phyloP scores from a whole-genome alignment of 2,113 vertebrate species.

The Bujurquina vittata region DNA sequence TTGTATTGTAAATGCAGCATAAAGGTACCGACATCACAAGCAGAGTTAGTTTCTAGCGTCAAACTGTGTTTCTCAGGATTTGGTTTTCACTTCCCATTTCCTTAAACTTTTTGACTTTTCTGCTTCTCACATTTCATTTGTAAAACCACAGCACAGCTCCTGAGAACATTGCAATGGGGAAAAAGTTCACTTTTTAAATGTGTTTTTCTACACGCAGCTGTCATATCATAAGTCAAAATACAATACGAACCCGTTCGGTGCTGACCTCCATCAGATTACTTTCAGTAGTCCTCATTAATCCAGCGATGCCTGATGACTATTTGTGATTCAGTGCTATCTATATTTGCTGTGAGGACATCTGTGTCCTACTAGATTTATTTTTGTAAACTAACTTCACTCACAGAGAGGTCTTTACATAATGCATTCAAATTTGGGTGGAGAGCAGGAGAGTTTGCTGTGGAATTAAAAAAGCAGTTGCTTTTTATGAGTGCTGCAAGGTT shows the following conservation, averaged over 20 bases:
- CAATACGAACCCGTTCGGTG: background rate
- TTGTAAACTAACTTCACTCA: conserved; percentile 5
- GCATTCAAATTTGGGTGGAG: conserved; percentile 34
- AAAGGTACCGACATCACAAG: conserved; percentile 35
- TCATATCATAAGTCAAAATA: background rate
- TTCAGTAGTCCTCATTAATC: conserved; percentile 25
- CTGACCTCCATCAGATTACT: conserved; percentile 22
- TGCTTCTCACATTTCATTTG: conserved; percentile 21
- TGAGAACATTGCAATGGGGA: background rate
- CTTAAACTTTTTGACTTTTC: conserved; percentile 52
- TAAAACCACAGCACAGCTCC: conserved; percentile 6
- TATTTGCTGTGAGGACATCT: conserved; percentile 16
- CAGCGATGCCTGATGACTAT: conserved; percentile 12
- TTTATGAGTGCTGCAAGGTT: conserved; percentile 12
- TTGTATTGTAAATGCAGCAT: conserved; percentile 49
- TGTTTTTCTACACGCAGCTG: background rate
- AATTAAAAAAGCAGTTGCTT: conserved; percentile 1
- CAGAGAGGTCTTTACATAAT: conserved; percentile 37
- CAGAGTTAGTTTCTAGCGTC: conserved; percentile 29
- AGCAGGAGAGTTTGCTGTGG: conserved; percentile 15
- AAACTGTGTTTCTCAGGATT: conserved; percentile 18
- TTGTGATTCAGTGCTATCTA: conserved; percentile 33
- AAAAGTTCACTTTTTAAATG: conserved; percentile 21
- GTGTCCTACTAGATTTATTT: conserved; percentile 9
- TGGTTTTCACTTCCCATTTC: conserved; percentile 22